Conservation (phyloP, 2,797 vertebrate species). For the Aeoliscus strigatus region DNA sequence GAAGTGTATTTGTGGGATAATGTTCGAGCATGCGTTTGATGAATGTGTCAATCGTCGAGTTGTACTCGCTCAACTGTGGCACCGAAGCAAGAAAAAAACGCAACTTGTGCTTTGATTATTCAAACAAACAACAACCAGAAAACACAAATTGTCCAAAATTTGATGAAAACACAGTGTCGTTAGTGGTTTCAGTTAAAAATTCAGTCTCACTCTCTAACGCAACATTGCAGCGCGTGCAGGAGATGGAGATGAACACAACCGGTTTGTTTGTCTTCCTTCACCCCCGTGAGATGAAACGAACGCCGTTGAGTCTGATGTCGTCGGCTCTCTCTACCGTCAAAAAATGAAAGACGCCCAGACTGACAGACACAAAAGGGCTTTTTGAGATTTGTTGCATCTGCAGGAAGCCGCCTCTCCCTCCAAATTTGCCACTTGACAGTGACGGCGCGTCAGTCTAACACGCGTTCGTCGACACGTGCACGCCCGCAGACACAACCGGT, state of each 20-base stretch:
- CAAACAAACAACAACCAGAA: too few relatives aligned
- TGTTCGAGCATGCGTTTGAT: constrained; percentile 50
- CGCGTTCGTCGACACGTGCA: constrained; percentile 50
- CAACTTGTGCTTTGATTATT: background rate
- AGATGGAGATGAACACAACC: constrained; percentile 29
- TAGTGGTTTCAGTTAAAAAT: constrained; percentile 25
- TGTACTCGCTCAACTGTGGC: constrained; percentile 2
- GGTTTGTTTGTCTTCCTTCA: constrained; percentile 62
- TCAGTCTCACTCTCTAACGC: too few relatives aligned
- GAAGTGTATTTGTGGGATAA: constrained; percentile 39
- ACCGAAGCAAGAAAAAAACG: background rate
- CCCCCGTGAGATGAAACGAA: constrained; percentile 43
- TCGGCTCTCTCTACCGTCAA: constrained; percentile 55
- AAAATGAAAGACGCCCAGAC: constrained; percentile 61
- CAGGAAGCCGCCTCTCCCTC: constrained; percentile 66
- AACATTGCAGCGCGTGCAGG: too few relatives aligned
- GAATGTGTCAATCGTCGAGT: constrained; percentile 48
- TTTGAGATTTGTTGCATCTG: constrained; percentile 68
- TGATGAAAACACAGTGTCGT: too few relatives aligned
- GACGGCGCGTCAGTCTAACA: constrained; percentile 68
- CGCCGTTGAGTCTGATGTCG: constrained; percentile 54
- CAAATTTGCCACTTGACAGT: constrained; percentile 73
- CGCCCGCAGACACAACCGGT: constrained; percentile 50
- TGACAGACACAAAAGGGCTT: constrained; percentile 71
- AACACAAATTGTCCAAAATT: too few relatives aligned